Evolutionary conservation across 2,797 vertebrate genomes (phyloP), one percentile per base, ranked within the genome.

Genomic region (Galagoides demidoff): DNA sequence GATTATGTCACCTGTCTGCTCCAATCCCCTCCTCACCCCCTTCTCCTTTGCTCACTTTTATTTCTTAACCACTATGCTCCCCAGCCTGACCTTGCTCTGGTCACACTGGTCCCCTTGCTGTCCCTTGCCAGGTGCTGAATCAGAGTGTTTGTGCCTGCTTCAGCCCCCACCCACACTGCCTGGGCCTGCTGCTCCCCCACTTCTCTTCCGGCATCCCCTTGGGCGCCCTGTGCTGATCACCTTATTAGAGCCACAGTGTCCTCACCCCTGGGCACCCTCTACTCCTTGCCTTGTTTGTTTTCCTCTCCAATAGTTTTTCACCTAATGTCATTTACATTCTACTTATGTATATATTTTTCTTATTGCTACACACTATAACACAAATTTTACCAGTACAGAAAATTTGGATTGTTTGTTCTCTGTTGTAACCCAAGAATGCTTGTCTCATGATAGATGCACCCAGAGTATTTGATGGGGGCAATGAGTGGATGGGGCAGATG

Each of bases 221-320:
- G 20, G 57, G 55, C 59, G 25, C 37, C 39, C 25, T 29, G 27
- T 11, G 11, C 2, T 43, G 34, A 19, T 27, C 7, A 19, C 37
- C 6, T 3, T 39, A 8, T 6, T 22, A 23, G 34, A 39, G 22
- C 4, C 43, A 0, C 43, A 31, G 7, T 3, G 23, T 34, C 31
- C 12, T 7, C 39, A 17, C 14, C 31, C 45, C 27, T 0, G 3
- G 4, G 27, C 20, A 12, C 2, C 0, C 27, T 64, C 70, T 8
- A 6, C 10, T 3, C 25, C 27, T 23, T 31, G 12, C 4, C 13
- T 76, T n/a, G 25, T 17, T n/a, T 4, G 4, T 27, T 76, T 19
- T 4, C 19, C 20, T 23, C 14, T 25, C 14, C 39, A 13, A 0
- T 2, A 31, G 31, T 1, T 12, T 22, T 49, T 71, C 16, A 5